A percentile compares a stretch with the other conserved stretches of the same genome.
Evolutionary conservation across 2,888 invertebrate genomes (phyloP).

Genomic region (Brenthis ino): DNA sequence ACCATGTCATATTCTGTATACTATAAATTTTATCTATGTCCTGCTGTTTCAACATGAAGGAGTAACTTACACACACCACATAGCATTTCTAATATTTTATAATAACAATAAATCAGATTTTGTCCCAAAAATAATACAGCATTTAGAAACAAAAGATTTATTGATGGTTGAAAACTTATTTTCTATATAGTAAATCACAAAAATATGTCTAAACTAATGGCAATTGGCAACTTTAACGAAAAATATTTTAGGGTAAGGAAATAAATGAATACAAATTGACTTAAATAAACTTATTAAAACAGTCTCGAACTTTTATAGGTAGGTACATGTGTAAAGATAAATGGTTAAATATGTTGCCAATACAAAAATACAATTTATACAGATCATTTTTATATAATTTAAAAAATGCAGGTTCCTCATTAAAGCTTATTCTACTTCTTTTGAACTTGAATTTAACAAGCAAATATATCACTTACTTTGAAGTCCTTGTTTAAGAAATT

Average conservation of each 20-base stretch:
- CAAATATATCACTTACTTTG: neutral
- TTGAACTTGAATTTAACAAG: slow-evolving; percentile 21
- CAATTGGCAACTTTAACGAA: slow-evolving; percentile 11
- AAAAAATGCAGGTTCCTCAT: slow-evolving; percentile 34
- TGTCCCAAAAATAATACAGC: slow-evolving; percentile 1
- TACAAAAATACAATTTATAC: slow-evolving; percentile 20
- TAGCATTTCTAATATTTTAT: no score
- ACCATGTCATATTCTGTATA: no score
- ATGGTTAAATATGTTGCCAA: slow-evolving; percentile 23
- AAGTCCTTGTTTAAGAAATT: neutral
- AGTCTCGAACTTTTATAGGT: slow-evolving; percentile 11
- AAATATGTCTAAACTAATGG: slow-evolving; percentile 13
- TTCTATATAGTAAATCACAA: slow-evolving; percentile 28
- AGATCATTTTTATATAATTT: slow-evolving; percentile 12
- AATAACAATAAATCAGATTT: no score
- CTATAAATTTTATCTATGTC: no score
- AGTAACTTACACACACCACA: no score
- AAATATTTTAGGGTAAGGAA: neutral
- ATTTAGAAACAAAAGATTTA: slow-evolving; percentile 25
- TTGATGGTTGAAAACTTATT: slow-evolving; percentile 22
- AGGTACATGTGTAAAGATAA: slow-evolving; percentile 9
- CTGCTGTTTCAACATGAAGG: no score
- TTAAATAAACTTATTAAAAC: slow-evolving; percentile 3
- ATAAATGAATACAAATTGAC: neutral
- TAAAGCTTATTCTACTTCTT: slow-evolving; percentile 34